phyloP scores from a whole-genome alignment of 1,140 invertebrate genomes.

The Zophobas morio region DNA sequence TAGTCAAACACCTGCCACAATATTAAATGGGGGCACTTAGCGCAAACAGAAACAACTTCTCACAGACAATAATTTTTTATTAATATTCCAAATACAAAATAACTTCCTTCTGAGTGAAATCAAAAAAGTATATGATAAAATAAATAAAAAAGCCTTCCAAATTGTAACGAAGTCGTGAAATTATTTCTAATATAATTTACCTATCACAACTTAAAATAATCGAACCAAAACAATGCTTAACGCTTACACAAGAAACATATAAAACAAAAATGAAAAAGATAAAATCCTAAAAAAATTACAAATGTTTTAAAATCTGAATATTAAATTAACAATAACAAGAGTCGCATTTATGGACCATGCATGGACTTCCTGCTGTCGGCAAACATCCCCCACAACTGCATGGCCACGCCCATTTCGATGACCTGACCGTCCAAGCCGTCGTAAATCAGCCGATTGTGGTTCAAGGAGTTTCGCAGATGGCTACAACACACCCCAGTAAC shows the following conservation, averaged over 20 bases:
- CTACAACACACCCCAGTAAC: slow-evolving; percentile 42
- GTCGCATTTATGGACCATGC: not conserved
- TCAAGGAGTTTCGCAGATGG: slow-evolving; percentile 55
- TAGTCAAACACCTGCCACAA: not conserved
- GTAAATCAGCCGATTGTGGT: slow-evolving; percentile 50
- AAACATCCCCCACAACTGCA: slow-evolving; percentile 46
- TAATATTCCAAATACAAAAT: too few relatives aligned
- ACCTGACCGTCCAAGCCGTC: slow-evolving; percentile 54
- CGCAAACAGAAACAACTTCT: not conserved
- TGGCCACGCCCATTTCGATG: slow-evolving; percentile 48
- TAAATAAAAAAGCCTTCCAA: too few relatives aligned
- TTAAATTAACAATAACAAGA: slow-evolving; percentile 1
- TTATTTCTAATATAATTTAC: too few relatives aligned
- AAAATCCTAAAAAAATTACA: not conserved
- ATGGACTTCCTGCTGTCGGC: not conserved
- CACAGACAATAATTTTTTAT: not conserved
- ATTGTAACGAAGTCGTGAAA: too few relatives aligned
- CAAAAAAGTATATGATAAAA: too few relatives aligned
- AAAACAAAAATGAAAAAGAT: slow-evolving; percentile 1
- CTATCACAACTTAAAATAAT: too few relatives aligned
- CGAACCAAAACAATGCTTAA: too few relatives aligned
- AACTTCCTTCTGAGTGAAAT: too few relatives aligned
- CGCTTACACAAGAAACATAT: not conserved
- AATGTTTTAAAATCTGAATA: slow-evolving; percentile 4
- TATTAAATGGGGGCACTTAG: too few relatives aligned